Base-by-base conservation (phyloP, 2,797 vertebrate genomes). In the Acridotheres tristis region DNA sequence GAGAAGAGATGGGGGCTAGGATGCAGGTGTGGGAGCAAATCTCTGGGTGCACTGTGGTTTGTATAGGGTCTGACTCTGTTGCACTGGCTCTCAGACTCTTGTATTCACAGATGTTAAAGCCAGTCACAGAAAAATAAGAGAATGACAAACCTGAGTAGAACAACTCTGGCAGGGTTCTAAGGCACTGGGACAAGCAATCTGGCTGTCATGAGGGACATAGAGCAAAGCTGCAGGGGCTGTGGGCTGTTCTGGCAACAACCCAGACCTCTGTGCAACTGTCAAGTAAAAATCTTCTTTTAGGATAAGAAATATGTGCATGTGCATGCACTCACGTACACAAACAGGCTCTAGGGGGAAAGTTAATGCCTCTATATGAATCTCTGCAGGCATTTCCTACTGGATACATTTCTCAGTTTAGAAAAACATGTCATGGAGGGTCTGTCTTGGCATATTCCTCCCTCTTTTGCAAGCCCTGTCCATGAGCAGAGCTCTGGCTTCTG, bases 371-470 rank as follows among this genome's bases (percentile, higher is more conserved):
- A 10, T 57, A 36, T 50, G 71, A 85, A 73, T 75, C 57, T 84
- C 89, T 86, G 73, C 79, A 90, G 76, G 79, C 89, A 79, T 86
- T 96, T 96, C 76, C 68, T 91, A 32, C 73, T 91, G 73, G 87
- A 79, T 92, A 63, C 1, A 2, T 21, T 85, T 91, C 82, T 87
- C 84, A 59, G 47, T 61, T 66, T 45, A 86, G 66, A 58, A 58
- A 80, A 93, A 45, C 13, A 3, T 51, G 62, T 83, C 27, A 20
- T 7, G 34, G 48, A 73, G 26, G 14, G 13, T 78, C 59, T 55
- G 73, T 51, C 82, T 84, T 84, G 69, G 58, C 66, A 47, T 11
- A 11, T 81, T 92, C 59, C 59, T 81, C 23, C 22, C 13, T 80
- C 45, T 65, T 57, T 47, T 47, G 59, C 65, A 21, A 84, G 34